Base-by-base conservation (phyloP, 2,888 invertebrate species). In the Pyralis farinalis region DNA sequence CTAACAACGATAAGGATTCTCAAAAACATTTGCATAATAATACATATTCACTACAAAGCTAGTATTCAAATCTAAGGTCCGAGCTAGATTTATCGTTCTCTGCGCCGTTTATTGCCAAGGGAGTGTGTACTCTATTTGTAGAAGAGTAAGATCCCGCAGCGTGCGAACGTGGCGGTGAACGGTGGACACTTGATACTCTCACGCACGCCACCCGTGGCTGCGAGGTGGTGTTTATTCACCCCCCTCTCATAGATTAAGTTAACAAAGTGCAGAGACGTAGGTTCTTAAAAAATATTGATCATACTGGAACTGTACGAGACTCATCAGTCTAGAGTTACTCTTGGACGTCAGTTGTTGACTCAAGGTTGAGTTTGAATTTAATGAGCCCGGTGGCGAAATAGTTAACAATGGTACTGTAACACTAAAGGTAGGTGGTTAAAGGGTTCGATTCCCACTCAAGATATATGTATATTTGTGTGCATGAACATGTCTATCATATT, bases 221-320 rank as follows among this genome's bases (percentile, higher is more conserved):
- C 55, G 58, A 71, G 78, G 77, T 75, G 74, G 72, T 79, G 76
- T 81, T 71, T 73, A 60, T 71, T 75, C 77, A 74, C 76, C 83
- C 77, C 68, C 80, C 59, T 56, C 46, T 39, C 69, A 68, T 54
- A 73, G 76, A 74, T 34, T 59, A 63, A 22, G 47, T 30, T 20
- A 40, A 16, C 4, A 16, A 16, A 16, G 4, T 16, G 16, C 16
- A 16, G 3, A 16, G 16, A 16, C n/a, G n/a, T n/a, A n/a, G n/a
- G n/a, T n/a, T n/a, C n/a, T n/a, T n/a, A n/a, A n/a, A n/a, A n/a
- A n/a, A n/a, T n/a, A n/a, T n/a, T n/a, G n/a, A n/a, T n/a, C n/a
- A n/a, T n/a, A n/a, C n/a, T n/a, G n/a, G n/a, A n/a, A n/a, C n/a
- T n/a, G n/a, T n/a, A n/a, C n/a, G n/a, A n/a, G n/a, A n/a, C n/a